Base-by-base conservation (phyloP, 2,797 vertebrate genomes). In the Rhyacichthys aspro region DNA sequence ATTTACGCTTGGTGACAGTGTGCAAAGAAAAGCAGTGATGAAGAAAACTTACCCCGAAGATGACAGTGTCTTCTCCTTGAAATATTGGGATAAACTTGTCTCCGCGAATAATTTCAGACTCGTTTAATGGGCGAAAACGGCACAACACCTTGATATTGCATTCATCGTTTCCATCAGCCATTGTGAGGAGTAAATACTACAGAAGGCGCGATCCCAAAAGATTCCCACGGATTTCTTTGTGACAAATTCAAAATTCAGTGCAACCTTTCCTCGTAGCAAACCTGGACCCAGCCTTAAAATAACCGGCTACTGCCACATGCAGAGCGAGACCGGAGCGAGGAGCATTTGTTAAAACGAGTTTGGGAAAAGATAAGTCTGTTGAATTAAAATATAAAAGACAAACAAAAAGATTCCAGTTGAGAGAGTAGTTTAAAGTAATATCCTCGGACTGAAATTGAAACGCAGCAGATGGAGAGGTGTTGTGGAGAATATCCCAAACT, bases 101-200 rank as follows among this genome's bases (percentile, higher is more conserved):
- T 63, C 96, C 95, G 8, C 96, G 94, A 45, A 90, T 71, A 57
- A 94, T 94, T 90, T 98, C 96, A 3, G 95, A 91, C 82, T 94
- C 91, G 72, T 95, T 98, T 69, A 98, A 86, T 8, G 96, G 96
- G 66, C 96, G 94, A 82, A 98, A 96, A 58, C 96, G 93, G 88
- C 96, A 97, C 67, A 98, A 89, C 81, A 98, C 96, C 91, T 96
- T 97, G 84, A 98, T 97, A 88, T 96, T 98, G 85, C 96, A 97
- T 81, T 97, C 94, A 70, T 92, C 90, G 88, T 90, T 91, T 49
- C 90, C 86, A 79, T 96, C 95, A 79, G 94, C 93, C 96, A 98
- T 97, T 77, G 86, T 91, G 84, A 43, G 2, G 15, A 0, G 2
- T 15, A 38, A 14, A 60, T 37, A 53, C 59, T 61, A 61, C 1